A percentile compares a stretch with the other conserved stretches of the same genome.
Evolutionary conservation across 2,888 invertebrate genomes (phyloP).

Genomic region (Temnothorax rugatulus): DNA sequence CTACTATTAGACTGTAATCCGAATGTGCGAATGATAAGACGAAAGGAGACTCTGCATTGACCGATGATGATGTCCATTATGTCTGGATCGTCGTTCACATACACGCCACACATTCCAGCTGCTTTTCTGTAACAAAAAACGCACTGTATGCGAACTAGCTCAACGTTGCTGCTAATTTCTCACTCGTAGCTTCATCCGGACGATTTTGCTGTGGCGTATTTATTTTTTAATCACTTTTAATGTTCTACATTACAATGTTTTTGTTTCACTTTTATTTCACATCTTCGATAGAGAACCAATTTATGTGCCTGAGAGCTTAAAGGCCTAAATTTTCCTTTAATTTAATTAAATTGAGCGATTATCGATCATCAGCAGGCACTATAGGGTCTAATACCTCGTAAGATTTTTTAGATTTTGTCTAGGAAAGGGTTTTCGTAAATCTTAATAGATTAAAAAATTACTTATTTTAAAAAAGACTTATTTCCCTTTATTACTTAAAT

Average conservation of each 20-base stretch:
- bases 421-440: too few species aligned
- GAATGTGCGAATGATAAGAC: constrained; percentile 55
- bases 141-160: constrained; percentile 33
- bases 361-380: neutral
- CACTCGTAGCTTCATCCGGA: constrained; percentile 13
- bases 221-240: neutral
- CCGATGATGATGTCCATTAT: constrained; percentile 68
- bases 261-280: neutral
- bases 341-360: neutral
- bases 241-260: neutral
- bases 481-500: too few species aligned
- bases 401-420: neutral
- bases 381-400: neutral
- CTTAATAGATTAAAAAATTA: too few species aligned
- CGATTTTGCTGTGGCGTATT: neutral
- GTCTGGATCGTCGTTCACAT: constrained; percentile 72
- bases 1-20: constrained; percentile 27
- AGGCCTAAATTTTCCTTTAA: constrained; percentile 25
- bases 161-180: constrained; percentile 37
- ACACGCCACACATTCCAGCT: constrained; percentile 84
- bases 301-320: constrained; percentile 37
- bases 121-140: constrained; percentile 74
- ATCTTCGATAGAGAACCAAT: neutral
- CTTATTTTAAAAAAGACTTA: too few species aligned
- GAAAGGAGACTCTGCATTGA: constrained; percentile 74